A percentile compares a stretch with the other conserved stretches of the same genome.
These are phyloP conservation scores for Peromyscus californicus DNA, from an alignment of 2,113 vertebrate genomes.

Conservation along the genomic window DNA sequence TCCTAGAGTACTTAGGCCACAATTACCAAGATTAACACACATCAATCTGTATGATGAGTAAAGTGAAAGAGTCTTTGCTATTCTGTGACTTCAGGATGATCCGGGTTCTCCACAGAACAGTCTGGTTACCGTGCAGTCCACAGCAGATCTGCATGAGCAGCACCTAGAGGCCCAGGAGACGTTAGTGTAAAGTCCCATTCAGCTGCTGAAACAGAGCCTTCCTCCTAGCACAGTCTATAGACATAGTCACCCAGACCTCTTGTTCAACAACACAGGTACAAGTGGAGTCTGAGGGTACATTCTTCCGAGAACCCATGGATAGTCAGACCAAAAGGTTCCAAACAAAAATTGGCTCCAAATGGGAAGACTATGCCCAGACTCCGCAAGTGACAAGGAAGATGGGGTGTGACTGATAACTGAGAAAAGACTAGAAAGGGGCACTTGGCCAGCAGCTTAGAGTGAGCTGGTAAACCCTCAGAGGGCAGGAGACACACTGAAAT, in stretches of 20 bases:
- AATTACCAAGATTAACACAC: not conserved
- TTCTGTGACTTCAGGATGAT: not conserved
- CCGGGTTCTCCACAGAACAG: not conserved
- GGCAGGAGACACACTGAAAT: not conserved
- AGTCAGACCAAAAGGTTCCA: not conserved
- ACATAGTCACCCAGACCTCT: not conserved
- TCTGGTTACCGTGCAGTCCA: not conserved
- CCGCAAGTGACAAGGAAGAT: not conserved
- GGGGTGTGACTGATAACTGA: fast-evolving
- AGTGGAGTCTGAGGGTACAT: not conserved
- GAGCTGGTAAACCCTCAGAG: not conserved
- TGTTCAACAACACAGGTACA: not conserved
- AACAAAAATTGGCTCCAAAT: not conserved
- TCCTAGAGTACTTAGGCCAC: not conserved
- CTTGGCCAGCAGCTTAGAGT: not conserved
- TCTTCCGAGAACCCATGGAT: not conserved
- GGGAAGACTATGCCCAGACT: not conserved
- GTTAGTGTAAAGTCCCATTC: not conserved
- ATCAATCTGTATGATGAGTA: not conserved
- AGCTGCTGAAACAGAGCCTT: not conserved
- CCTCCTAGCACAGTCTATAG: not conserved
- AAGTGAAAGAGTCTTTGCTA: not conserved
- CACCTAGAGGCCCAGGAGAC: not conserved
- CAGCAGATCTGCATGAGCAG: not conserved
- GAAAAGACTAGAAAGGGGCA: not conserved